phyloP scores from a whole-genome alignment of 1,140 invertebrate species.

The Pogonus chalceus region DNA sequence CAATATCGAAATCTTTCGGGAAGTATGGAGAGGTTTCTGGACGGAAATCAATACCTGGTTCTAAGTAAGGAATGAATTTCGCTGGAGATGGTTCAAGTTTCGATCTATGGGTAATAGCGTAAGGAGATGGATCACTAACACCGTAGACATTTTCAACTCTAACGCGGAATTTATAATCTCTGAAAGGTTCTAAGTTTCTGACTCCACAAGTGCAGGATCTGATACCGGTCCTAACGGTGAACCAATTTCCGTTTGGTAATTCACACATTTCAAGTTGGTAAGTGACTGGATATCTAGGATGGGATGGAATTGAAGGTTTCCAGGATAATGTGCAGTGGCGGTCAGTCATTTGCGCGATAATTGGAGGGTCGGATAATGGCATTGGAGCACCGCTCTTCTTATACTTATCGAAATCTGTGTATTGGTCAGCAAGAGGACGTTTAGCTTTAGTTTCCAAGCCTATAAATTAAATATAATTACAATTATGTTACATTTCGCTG shows the following conservation, averaged over 20 bases:
- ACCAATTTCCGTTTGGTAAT: slow-evolving; percentile 79
- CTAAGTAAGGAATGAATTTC: slow-evolving; percentile 67
- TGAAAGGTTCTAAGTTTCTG: slow-evolving; percentile 68
- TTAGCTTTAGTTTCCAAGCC: slow-evolving; percentile 59
- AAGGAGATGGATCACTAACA: slow-evolving; percentile 91
- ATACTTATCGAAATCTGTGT: slow-evolving; percentile 74
- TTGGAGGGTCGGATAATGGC: slow-evolving; percentile 75
- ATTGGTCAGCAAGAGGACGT: slow-evolving; percentile 66
- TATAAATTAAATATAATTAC: slow-evolving; percentile 28
- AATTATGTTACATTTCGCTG: background rate
- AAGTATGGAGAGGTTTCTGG: slow-evolving; percentile 82
- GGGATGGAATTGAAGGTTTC: slow-evolving; percentile 76
- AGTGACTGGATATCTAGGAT: slow-evolving; percentile 70
- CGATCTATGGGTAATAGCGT: slow-evolving; percentile 66
- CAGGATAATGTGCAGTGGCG: slow-evolving; percentile 76
- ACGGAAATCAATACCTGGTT: slow-evolving; percentile 73
- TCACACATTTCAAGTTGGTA: slow-evolving; percentile 92
- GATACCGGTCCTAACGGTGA: slow-evolving; percentile 67
- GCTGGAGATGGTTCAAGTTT: slow-evolving; percentile 71
- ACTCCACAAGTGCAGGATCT: slow-evolving; percentile 78
- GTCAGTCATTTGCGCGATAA: slow-evolving; percentile 81
- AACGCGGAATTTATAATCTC: slow-evolving; percentile 85
- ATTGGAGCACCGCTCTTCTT: slow-evolving; percentile 69
- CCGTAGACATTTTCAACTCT: slow-evolving; percentile 94
- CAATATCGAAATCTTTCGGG: slow-evolving; percentile 82